Evolutionary conservation across 2,113 vertebrate species (phyloP).

Genomic region (Micronycteris hirsuta): DNA sequence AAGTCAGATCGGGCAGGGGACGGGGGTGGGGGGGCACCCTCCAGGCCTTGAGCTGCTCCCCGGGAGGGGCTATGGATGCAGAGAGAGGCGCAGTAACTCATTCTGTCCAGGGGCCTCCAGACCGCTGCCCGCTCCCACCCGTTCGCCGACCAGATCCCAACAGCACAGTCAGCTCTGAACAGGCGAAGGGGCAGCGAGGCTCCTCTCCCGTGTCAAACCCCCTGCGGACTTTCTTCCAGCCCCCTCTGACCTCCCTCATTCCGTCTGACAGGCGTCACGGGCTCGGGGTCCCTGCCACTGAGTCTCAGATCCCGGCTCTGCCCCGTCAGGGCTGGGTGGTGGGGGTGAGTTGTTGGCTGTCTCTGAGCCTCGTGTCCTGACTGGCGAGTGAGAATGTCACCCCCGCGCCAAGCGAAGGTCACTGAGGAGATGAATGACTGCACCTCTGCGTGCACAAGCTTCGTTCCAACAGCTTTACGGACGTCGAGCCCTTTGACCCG

Average conservation of each 20-base stretch:
- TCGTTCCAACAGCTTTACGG: neutral
- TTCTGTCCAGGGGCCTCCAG: fast-evolving
- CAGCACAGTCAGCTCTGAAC: neutral
- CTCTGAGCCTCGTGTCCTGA: neutral
- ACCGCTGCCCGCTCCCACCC: neutral
- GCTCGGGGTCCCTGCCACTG: neutral
- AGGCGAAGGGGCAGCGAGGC: fast-evolving
- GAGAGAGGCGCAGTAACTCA: neutral
- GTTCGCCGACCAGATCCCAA: fast-evolving
- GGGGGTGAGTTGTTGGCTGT: fast-evolving
- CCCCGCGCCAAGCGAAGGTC: neutral
- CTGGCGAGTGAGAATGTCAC: neutral
- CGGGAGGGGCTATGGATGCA: neutral
- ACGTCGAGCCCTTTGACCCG: neutral
- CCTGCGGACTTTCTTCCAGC: too few species aligned
- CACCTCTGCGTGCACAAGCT: neutral
- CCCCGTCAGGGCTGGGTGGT: neutral
- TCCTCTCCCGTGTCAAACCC: neutral
- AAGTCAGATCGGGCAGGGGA: neutral
- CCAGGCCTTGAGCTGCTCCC: neutral
- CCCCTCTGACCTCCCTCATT: neutral
- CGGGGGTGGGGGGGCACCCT: neutral
- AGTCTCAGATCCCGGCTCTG: neutral
- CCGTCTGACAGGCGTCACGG: fast-evolving
- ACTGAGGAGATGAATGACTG: neutral